Percentiles rank a stretch among this genome's conserved stretches.
Conservation (phyloP, 2,113 vertebrate species). For the Candoia aspera region DNA sequence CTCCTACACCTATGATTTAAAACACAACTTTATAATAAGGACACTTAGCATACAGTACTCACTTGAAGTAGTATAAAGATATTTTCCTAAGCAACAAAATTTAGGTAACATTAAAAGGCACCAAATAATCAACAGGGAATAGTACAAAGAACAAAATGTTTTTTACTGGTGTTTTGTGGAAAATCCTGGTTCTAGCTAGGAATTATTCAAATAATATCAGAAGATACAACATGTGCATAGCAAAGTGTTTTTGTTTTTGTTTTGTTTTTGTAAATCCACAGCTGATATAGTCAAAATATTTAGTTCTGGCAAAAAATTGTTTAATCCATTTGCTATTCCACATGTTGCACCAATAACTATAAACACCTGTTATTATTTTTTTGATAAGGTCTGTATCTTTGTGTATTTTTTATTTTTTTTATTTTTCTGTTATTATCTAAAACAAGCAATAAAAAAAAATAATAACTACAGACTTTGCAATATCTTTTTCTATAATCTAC, state of each 20-base stretch:
- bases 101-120: background rate
- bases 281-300: background rate
- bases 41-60: background rate
- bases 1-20: background rate
- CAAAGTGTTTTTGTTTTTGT: too few relatives aligned
- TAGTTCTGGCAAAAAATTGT: background rate
- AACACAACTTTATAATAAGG: background rate
- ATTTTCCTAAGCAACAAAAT: background rate
- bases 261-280: background rate
- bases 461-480: background rate
- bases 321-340: background rate
- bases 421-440: too few relatives aligned
- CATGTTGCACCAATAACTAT: background rate
- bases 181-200: background rate
- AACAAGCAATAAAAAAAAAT: too few relatives aligned
- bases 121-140: background rate
- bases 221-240: background rate
- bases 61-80: background rate
- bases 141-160: background rate
- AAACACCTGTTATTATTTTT: too few relatives aligned
- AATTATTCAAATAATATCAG: background rate
- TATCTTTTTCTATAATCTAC: background rate
- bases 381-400: too few relatives aligned
- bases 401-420: too few relatives aligned
- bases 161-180: background rate